Evolutionary conservation across 2,113 vertebrate species (phyloP), one percentile per base, ranked within the genome.

Genomic region (Cheirogaleus medius): DNA sequence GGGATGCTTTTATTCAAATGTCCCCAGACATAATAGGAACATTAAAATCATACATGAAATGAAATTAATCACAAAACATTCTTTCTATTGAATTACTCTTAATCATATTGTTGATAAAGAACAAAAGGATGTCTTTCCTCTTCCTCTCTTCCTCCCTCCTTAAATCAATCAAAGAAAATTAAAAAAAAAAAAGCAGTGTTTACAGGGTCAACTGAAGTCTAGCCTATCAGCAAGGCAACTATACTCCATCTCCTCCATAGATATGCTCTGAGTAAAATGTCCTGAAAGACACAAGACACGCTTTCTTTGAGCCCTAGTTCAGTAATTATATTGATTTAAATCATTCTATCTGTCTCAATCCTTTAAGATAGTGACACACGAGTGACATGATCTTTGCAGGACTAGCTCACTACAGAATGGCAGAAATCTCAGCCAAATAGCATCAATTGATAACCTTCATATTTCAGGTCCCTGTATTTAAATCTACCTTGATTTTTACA

Each of bases 251-350:
- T 76, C 3, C 3, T 95, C 18, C 32, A 91, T 15, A 87, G 21
- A 69, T 56, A 63, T 8, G 1, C 52, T 47, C n/a, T 32, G 20
- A 83, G 29, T 42, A n/a, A 66, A 76, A 47, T 44, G 44, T 73
- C 68, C 83, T 88, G 37, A 84, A 63, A 94, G 37, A 63, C 58
- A 80, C 8, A 37, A 78, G 14, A 39, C 2, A 17, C 34, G 7
- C 47, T 97, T 87, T 92, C 13, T 84, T 80, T 91, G 76, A 96
- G 68, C 23, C 52, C 20, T 82, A 18, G 39, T 82, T 87, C 42
- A 78, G 27, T 44, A 93, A 42, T 83, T 73, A 88, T 74, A 49
- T 83, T 74, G 47, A 91, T 94, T 94, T 86, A 92, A 97, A 93
- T 94, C 32, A 74, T 87, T 78, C 78, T 95, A 27, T 87, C 63